A percentile compares a stretch with the other conserved stretches of the same genome.
phyloP scores from a whole-genome alignment of 2,797 vertebrate species.

The Acipenser oxyrinchus region DNA sequence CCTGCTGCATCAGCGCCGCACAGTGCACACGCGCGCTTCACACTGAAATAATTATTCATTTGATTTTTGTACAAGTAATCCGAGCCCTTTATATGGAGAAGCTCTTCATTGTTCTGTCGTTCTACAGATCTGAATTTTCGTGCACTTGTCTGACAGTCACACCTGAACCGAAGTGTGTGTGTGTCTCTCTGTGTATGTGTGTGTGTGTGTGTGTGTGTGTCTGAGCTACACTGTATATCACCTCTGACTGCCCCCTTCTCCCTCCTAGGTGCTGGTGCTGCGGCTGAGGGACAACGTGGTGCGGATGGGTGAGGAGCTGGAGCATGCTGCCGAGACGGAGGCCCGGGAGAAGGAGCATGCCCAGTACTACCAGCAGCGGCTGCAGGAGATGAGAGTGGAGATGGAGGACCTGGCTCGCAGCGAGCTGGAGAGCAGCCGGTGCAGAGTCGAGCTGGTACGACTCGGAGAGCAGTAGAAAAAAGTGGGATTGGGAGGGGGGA shows the following conservation, averaged over 20 bases:
- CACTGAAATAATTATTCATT: no score
- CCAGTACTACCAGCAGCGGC: conserved; percentile 76
- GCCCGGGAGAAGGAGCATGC: conserved; percentile 69
- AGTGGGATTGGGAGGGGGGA: no score
- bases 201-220: background rate
- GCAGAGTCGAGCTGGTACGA: conserved; percentile 79
- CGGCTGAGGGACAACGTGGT: conserved; percentile 84
- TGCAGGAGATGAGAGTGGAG: conserved; percentile 81
- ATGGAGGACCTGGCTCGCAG: conserved; percentile 77
- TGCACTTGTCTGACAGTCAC: background rate
- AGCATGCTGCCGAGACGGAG: conserved; percentile 70
- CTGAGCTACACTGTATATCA: background rate
- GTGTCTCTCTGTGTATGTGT: no score
- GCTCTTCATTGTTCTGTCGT: no score
- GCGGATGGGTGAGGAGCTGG: conserved; percentile 82
- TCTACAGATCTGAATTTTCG: background rate
- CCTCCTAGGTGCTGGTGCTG: conserved; percentile 74
- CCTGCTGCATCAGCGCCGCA: no score
- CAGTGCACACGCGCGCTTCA: no score
- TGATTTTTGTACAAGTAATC: no score
- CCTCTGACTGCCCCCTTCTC: background rate
- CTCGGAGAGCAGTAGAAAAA: background rate
- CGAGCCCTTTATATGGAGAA: no score
- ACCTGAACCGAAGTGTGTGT: background rate
- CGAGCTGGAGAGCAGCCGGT: conserved; percentile 75